These are phyloP conservation scores for Ibidorhyncha struthersii DNA, from an alignment of 2,113 vertebrate genomes.

Conservation along the genomic window DNA sequence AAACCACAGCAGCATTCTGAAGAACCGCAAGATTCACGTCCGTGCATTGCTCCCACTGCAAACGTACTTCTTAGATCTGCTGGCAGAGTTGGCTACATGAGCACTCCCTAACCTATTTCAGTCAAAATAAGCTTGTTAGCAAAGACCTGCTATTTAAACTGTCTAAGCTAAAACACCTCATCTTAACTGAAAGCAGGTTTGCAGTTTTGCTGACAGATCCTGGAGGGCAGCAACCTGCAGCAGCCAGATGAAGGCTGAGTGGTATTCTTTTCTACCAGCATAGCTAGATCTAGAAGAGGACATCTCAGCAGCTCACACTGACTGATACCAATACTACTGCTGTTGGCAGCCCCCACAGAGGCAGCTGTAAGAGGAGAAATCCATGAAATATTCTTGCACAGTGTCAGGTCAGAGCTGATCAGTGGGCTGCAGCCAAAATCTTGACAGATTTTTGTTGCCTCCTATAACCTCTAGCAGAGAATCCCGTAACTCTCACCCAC, in stretches of 20 bases:
- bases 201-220: conserved; percentile 60
- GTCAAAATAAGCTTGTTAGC: conserved; percentile 65
- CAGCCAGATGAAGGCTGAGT: not conserved
- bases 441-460: not conserved
- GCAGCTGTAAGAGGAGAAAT: not conserved
- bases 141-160: conserved; percentile 59
- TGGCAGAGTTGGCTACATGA: not conserved
- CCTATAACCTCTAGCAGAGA: not conserved
- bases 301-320: not conserved
- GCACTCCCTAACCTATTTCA: conserved; percentile 26
- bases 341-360: not conserved
- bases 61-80: not conserved
- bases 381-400: not conserved
- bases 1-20: not conserved
- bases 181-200: conserved; percentile 44
- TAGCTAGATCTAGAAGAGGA: not conserved
- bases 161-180: conserved; percentile 40
- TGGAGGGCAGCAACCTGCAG: conserved; percentile 57
- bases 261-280: not conserved
- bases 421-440: no score
- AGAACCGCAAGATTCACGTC: not conserved
- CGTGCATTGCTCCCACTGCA: not conserved
- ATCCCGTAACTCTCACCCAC: not conserved
- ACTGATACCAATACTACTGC: not conserved
- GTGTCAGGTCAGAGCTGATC: not conserved